A percentile compares a stretch with the other conserved stretches of the same genome.
Evolutionary conservation across 2,113 vertebrate species (phyloP).

Genomic region (human (Homo sapiens)): GRCh38 chr13:52150501-52151000

Average conservation of each 20-base stretch:
- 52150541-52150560: not conserved
- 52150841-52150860: not conserved
- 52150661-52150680: not conserved
- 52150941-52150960: not conserved
- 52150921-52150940: not conserved
- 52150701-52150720: not conserved
- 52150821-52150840: not conserved
- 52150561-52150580: not conserved
- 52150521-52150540: not conserved
- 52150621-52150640: not conserved
- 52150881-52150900: not conserved
- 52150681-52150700: not conserved
- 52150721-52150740: not conserved
- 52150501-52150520: not conserved
- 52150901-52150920: not conserved
- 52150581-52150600: not conserved
- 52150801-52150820: no score
- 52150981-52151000: not conserved
- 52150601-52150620: slow-evolving; percentile 3
- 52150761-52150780: not conserved
- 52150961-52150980: not conserved
- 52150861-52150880: not conserved
- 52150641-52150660: not conserved
- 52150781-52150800: not conserved
- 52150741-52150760: not conserved